A percentile compares a stretch with the other conserved stretches of the same genome.
phyloP scores from a whole-genome alignment of 1,140 invertebrate species.

The Aricia agestis region DNA sequence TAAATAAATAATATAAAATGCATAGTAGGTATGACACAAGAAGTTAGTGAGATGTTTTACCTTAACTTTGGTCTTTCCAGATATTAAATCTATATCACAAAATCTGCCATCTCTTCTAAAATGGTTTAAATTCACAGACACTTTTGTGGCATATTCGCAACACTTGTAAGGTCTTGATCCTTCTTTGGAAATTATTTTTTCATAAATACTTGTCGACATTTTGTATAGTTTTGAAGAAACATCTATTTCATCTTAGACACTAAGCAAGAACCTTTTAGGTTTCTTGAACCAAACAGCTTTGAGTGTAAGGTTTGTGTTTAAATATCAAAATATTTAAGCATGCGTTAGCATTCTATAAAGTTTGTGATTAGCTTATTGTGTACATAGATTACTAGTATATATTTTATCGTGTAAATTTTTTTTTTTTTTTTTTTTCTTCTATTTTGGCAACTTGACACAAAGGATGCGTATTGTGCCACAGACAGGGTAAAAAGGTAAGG shows the following conservation, averaged over 20 bases:
- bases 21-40: too few relatives aligned
- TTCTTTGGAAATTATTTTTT: conserved; percentile 56
- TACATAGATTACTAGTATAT: too few relatives aligned
- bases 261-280: background rate
- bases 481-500: too few relatives aligned
- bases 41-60: conserved; percentile 31
- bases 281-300: background rate
- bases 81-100: conserved; percentile 71
- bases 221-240: conserved; percentile 26
- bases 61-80: conserved; percentile 61
- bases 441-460: too few relatives aligned
- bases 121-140: conserved; percentile 58
- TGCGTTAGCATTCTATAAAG: too few relatives aligned
- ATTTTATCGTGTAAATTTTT: too few relatives aligned
- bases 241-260: conserved; percentile 22
- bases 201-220: conserved; percentile 55
- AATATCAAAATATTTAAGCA: too few relatives aligned
- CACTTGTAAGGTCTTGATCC: conserved; percentile 62
- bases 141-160: conserved; percentile 58
- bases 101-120: conserved; percentile 67
- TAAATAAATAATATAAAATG: too few relatives aligned
- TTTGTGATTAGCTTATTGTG: too few relatives aligned
- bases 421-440: too few relatives aligned
- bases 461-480: too few relatives aligned
- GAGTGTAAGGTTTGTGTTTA: too few relatives aligned